Percentiles rank a stretch among this genome's conserved stretches.
Evolutionary conservation across 2,113 vertebrate species (phyloP).

Genomic region (Pandion haliaetus): DNA sequence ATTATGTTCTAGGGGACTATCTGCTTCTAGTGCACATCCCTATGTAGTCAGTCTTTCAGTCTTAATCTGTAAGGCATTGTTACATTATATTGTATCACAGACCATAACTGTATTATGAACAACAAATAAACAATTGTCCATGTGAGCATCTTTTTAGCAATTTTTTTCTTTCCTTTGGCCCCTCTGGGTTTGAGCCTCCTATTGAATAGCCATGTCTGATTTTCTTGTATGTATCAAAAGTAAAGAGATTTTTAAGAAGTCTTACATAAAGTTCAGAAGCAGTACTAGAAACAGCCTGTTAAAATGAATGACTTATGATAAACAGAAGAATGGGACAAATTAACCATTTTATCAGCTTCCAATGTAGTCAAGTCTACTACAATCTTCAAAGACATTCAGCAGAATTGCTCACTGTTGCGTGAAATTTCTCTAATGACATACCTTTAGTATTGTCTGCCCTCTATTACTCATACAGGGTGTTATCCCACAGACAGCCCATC

Average conservation of each 20-base stretch:
- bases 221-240: background rate
- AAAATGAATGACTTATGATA: background rate
- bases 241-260: background rate
- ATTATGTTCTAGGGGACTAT: background rate
- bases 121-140: background rate
- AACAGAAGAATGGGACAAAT: constrained; percentile 18
- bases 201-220: background rate
- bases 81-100: background rate
- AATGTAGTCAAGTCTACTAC: background rate
- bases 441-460: background rate
- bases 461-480: background rate
- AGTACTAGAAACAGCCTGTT: background rate
- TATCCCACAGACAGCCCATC: background rate
- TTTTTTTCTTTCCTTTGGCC: background rate
- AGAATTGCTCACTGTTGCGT: background rate
- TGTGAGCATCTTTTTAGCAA: background rate
- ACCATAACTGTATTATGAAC: background rate
- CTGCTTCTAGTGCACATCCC: background rate
- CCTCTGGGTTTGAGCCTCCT: background rate
- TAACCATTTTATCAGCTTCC: constrained; percentile 14
- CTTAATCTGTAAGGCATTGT: background rate
- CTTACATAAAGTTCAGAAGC: background rate
- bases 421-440: background rate
- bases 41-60: background rate
- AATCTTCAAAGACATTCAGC: background rate